Evolutionary conservation across 1,140 invertebrate genomes (phyloP), one percentile per base, ranked within the genome.

Genomic region (Cyphomyrmex costatus): DNA sequence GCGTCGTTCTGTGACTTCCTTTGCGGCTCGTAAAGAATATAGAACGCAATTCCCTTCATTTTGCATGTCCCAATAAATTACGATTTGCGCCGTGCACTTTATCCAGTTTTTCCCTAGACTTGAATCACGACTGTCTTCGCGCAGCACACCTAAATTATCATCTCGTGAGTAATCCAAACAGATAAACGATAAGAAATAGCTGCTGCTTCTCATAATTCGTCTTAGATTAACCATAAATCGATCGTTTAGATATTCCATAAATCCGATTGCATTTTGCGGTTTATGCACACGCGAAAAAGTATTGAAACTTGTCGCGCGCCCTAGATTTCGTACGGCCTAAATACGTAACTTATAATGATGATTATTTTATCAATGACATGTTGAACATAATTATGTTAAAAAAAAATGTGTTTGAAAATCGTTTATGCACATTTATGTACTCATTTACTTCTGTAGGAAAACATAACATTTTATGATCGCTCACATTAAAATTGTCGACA

Each of bases 61-160:
- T 74, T 74, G 68, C 79, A 74, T 49, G 36, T 27, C 53, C 68
- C 68, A 60, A 83, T 83, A 83, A 83, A 83, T 83, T 46, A 68
- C 68, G 53, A 83, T 60, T 83, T 83, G 53, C 49, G 21, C 77
- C 46, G 14, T 12, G 77, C 46, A 16, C 42, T 73, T 83, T 60
- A 60, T 74, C 36, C 68, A 73, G 36, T 58, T 82, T 42, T 71
- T 60, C 53, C 27, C 24, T 21, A 21, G 36, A 73, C 51, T 42
- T 71, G 46, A 51, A 42, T 14, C 36, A 42, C 42, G 76, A 70
- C 33, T 7, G 65, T 71, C 24, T 58, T 30, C 6, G 51, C 65
- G 51, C 51, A 68, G 33, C 24, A 49, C 79, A 73, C 70, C 66
- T 46, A 73, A 82, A 82, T 66, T 36, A 53, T 24, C 79, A 70